Evolutionary conservation across 2,797 vertebrate genomes (phyloP).

Genomic region (Falco berigora): DNA sequence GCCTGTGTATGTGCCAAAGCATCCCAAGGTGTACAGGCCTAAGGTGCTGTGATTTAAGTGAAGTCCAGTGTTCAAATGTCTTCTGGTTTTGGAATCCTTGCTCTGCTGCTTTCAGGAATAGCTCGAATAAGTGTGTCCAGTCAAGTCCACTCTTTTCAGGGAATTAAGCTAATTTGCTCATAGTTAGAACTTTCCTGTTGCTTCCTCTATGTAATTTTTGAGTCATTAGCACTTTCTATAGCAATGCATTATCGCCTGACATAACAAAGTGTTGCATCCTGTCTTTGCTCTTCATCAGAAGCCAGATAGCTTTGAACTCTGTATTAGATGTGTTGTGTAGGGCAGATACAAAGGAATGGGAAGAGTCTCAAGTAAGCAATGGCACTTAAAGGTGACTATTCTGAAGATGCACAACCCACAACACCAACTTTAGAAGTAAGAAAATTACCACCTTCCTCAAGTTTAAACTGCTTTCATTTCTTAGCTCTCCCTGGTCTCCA

Average conservation of each 20-base stretch:
- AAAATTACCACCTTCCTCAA: neutral
- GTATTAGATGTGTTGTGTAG: neutral
- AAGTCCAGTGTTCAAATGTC: neutral
- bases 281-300: conserved; percentile 1
- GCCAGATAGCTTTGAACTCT: neutral
- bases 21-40: neutral
- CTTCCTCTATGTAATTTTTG: neutral
- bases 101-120: neutral
- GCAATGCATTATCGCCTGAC: rapidly evolving
- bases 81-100: neutral
- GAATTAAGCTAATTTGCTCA: neutral
- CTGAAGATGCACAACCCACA: neutral
- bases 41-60: neutral
- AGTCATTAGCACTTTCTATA: conserved; percentile 15
- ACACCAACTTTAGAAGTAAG: neutral
- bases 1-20: neutral
- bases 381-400: neutral
- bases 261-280: neutral
- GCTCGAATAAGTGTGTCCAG: neutral
- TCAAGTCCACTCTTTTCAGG: neutral
- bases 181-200: neutral
- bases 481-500: neutral
- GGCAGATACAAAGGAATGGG: neutral
- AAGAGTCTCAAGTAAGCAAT: neutral
- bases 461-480: neutral